A percentile compares a stretch with the other conserved stretches of the same genome.
Conservation (phyloP, 2,888 invertebrate genomes). For the Netelia virgata region DNA sequence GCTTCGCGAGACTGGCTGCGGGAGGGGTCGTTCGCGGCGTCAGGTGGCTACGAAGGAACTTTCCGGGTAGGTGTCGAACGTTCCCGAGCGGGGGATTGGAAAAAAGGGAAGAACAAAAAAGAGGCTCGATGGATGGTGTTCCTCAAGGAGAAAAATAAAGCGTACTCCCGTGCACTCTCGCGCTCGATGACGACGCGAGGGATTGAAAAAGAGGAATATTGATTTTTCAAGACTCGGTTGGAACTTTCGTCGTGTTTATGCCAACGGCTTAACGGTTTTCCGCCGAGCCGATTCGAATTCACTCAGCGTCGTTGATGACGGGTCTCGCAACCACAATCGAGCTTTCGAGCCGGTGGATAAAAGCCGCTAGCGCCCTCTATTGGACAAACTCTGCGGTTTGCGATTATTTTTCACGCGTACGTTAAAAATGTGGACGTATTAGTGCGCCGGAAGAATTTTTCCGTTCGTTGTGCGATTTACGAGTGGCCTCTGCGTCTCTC, state of each 20-base stretch:
- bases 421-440: slow-evolving; percentile 11
- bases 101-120: slow-evolving; percentile 43
- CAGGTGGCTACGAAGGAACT: slow-evolving; percentile 26
- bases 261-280: slow-evolving; percentile 58
- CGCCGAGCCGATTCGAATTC: slow-evolving; percentile 58
- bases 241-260: slow-evolving; percentile 26
- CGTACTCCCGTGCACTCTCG: slow-evolving; percentile 61
- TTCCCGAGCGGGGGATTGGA: not conserved
- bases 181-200: slow-evolving; percentile 41
- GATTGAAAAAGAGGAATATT: slow-evolving; percentile 72
- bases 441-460: slow-evolving; percentile 16
- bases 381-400: not conserved
- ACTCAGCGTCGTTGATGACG: slow-evolving; percentile 63
- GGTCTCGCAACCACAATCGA: slow-evolving; percentile 50
- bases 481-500: not conserved
- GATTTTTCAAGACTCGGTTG: slow-evolving; percentile 70
- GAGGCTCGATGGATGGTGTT: slow-evolving; percentile 56
- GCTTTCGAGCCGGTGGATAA: slow-evolving; percentile 8
- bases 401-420: slow-evolving; percentile 25
- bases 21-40: slow-evolving; percentile 5
- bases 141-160: slow-evolving; percentile 70
- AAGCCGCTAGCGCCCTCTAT: not conserved
- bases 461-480: slow-evolving; percentile 35
- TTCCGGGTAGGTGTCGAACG: slow-evolving; percentile 14
- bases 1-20: not conserved